Conservation (phyloP, 2,888 invertebrate genomes). For the Myopa testacea region DNA sequence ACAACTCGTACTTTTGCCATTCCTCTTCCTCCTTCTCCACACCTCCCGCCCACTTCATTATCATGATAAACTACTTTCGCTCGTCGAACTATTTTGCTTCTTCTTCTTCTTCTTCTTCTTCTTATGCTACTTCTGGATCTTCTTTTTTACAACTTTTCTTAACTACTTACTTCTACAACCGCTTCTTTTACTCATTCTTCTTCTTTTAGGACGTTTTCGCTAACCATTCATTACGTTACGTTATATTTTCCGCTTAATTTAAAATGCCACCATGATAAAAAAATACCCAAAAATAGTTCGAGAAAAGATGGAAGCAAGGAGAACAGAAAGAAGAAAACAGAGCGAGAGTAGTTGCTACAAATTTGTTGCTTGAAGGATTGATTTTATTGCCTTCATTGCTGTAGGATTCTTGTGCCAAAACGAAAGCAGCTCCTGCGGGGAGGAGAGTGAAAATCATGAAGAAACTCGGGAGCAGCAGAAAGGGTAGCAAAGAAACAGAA, state of each 20-base stretch:
- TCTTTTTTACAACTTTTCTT: neutral
- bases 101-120: neutral
- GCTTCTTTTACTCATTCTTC: neutral
- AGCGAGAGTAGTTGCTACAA: slow-evolving; percentile 45
- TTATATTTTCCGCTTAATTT: too few species aligned
- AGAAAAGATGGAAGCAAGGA: neutral
- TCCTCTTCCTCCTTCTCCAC: too few species aligned
- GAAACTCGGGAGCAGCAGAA: neutral
- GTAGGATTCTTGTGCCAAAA: neutral
- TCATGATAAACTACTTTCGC: too few species aligned
- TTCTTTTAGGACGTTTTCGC: neutral
- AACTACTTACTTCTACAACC: too few species aligned
- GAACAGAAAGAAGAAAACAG: slow-evolving; percentile 35
- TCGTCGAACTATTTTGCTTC: too few species aligned
- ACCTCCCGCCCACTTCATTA: too few species aligned
- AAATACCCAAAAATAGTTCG: neutral
- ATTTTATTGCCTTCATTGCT: slow-evolving; percentile 52
- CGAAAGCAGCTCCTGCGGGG: too few species aligned
- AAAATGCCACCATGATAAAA: too few species aligned
- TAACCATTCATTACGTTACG: too few species aligned
- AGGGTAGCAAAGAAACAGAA: neutral
- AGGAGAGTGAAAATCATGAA: neutral
- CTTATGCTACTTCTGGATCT: neutral
- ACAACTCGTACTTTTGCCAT: too few species aligned
- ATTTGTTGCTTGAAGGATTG: slow-evolving; percentile 58